Conservation (phyloP, 2,113 vertebrate species). For the Rhizomys pruinosus region DNA sequence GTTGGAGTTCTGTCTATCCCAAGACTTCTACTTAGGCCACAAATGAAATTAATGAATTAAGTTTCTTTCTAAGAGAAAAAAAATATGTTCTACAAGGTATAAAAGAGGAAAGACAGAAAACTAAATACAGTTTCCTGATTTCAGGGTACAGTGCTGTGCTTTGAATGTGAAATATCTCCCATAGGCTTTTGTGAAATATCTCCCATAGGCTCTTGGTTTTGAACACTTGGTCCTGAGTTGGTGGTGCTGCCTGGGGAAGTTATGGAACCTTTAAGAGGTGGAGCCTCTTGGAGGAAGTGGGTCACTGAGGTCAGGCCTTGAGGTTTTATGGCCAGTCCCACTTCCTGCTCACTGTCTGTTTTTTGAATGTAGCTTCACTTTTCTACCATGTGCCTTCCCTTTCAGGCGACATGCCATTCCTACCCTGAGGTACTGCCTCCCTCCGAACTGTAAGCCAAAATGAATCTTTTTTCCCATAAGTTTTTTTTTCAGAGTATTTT, state of each 20-base stretch:
- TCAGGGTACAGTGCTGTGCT: accelerated
- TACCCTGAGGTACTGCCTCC: accelerated
- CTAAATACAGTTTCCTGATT: background rate
- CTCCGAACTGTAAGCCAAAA: background rate
- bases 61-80: conserved; percentile 28
- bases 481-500: background rate
- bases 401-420: too few relatives aligned
- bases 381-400: too few relatives aligned
- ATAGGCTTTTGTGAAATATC: background rate
- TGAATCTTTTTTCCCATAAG: background rate
- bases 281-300: background rate
- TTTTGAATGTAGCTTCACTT: background rate
- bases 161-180: background rate
- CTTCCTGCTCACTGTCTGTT: background rate
- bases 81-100: background rate
- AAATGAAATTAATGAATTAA: background rate
- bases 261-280: background rate
- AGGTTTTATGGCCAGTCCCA: background rate
- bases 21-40: background rate
- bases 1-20: background rate
- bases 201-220: too few relatives aligned
- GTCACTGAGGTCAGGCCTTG: too few relatives aligned
- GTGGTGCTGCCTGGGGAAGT: background rate
- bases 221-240: background rate
- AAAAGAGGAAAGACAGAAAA: background rate